A percentile compares a stretch with the other conserved stretches of the same genome.
Evolutionary conservation across 2,113 vertebrate species (phyloP).

Genomic region (Trinectes maculatus): DNA sequence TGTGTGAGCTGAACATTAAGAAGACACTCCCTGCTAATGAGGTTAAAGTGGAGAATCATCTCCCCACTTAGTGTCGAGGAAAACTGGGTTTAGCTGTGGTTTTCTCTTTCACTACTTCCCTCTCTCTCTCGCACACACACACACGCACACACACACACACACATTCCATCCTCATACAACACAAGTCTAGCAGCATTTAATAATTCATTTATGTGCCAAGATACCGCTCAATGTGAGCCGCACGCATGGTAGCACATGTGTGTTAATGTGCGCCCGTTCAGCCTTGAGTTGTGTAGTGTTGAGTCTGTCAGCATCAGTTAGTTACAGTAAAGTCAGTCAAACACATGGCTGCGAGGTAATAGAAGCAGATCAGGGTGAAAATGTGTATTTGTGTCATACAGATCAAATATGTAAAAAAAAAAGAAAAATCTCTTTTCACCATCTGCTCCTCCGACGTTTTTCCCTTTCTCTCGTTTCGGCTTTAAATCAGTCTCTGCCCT

Average conservation of each 20-base stretch:
- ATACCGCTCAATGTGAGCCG: background rate
- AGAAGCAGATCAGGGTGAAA: slow-evolving; percentile 34
- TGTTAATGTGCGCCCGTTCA: slow-evolving; percentile 14
- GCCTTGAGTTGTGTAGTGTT: too few relatives aligned
- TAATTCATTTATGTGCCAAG: slow-evolving; percentile 35
- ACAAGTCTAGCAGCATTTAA: slow-evolving; percentile 22
- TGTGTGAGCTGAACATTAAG: slow-evolving; percentile 20
- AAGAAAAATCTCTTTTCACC: slow-evolving; percentile 29
- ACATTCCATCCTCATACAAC: background rate
- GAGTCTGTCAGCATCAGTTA: background rate
- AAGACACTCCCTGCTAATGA: slow-evolving; percentile 59
- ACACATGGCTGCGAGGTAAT: slow-evolving; percentile 13
- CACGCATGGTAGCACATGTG: background rate
- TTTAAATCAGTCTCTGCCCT: slow-evolving; percentile 50
- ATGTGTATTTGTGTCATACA: background rate
- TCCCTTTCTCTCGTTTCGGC: slow-evolving; percentile 19
- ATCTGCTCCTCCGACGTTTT: slow-evolving; percentile 46
- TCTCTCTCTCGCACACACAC: background rate
- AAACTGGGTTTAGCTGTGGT: slow-evolving; percentile 17
- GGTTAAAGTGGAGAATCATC: slow-evolving; percentile 52
- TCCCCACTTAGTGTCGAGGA: slow-evolving; percentile 54
- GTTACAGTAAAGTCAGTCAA: slow-evolving; percentile 16
- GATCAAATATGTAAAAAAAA: slow-evolving; percentile 6
- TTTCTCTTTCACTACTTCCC: slow-evolving; percentile 9
- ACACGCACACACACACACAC: background rate